Conservation (phyloP, 1,140 invertebrate genomes). For the Drosophila sp. region DNA sequence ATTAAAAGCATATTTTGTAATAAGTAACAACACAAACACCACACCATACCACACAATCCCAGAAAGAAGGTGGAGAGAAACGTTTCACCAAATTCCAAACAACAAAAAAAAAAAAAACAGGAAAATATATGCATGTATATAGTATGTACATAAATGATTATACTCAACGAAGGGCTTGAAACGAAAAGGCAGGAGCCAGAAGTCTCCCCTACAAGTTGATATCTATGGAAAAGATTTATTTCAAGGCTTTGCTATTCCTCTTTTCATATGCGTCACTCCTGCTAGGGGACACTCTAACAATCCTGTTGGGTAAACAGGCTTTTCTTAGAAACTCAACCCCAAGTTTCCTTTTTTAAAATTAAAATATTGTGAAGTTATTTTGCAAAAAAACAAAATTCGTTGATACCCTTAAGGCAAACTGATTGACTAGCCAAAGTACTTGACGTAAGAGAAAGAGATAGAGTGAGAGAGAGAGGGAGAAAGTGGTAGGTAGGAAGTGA, state of each 20-base stretch:
- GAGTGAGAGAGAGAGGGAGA: neutral
- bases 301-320: too few species aligned
- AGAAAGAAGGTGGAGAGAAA: slow-evolving; percentile 20
- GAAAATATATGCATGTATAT: neutral
- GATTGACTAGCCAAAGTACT: slow-evolving; percentile 24
- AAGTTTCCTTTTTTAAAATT: too few species aligned
- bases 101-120: slow-evolving; percentile 6
- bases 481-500: neutral
- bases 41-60: slow-evolving; percentile 20
- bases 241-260: too few species aligned
- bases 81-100: too few species aligned
- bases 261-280: too few species aligned
- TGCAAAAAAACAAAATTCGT: too few species aligned
- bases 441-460: slow-evolving; percentile 36
- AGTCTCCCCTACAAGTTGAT: too few species aligned
- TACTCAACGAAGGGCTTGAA: neutral
- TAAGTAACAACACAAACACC: slow-evolving; percentile 38
- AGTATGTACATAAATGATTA: slow-evolving; percentile 25
- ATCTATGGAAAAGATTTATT: too few species aligned
- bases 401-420: neutral
- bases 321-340: too few species aligned
- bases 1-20: slow-evolving; percentile 23
- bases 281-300: too few species aligned
- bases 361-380: too few species aligned
- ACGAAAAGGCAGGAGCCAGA: too few species aligned